Base-by-base conservation (phyloP, 2,888 invertebrate species). In the Lasioglossum morio region DNA sequence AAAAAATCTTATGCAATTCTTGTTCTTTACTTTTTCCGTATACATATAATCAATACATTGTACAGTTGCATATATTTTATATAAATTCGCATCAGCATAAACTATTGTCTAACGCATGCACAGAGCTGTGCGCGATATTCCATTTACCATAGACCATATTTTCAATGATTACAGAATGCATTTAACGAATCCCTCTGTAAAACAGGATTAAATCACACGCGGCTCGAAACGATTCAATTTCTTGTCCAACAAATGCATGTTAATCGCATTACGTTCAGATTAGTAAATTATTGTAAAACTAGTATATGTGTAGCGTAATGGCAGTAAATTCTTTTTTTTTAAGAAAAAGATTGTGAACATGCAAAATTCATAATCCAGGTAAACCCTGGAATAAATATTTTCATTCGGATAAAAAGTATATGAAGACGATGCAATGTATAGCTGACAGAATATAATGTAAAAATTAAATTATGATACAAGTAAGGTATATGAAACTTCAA, bases 281-380 rank as follows among this genome's bases (percentile, higher is more conserved):
- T 79, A n/a, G 37, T 63, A 79, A 79, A 46, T 72, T 78, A 43
- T 81, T 79, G 60, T n/a, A 30, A 81, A 43, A 79, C 37, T 40
- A 78, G 48, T 16, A 53, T 74, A 30, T 8, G n/a, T 27, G 27
- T 5, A 4, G 37, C 46, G 63, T 30, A 16, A 4, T 4, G 16
- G 46, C 23, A 37, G 40, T 34, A 57, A 48, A 14, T 60, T 43
- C 43, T 3, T 12, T 43, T 43, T 12, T 40, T 57, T 74, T 46
- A 4, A 37, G 23, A 4, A 16, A 70, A 48, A 74, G 23, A 10
- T 75, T 23, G 27, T 46, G 10, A 16, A 74, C 16, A n/a, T 43
- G 60, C 16, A 23, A 27, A 70, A 37, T 27, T 30, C 66, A 40
- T 66, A 78, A 72, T 53, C 78, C 69, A 37, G n/a, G 27, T 19